phyloP scores from a whole-genome alignment of 2,888 invertebrate species.

The Eupithecia subfuscata region DNA sequence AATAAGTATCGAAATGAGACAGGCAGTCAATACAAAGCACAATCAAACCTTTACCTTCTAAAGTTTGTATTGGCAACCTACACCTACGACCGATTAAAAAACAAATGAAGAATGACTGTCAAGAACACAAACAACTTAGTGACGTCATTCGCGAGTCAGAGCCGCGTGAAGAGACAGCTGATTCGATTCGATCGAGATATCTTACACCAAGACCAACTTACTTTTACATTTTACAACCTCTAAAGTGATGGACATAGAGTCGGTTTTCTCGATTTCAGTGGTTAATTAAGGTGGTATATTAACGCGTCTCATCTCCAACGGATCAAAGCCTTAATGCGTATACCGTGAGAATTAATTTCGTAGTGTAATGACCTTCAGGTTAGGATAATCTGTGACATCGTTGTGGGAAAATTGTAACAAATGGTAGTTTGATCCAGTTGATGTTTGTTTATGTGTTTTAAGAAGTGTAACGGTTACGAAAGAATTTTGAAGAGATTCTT shows the following conservation, averaged over 20 bases:
- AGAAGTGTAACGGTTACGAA: conserved; percentile 21
- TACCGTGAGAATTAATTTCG: conserved; percentile 78
- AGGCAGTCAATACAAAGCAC: neutral
- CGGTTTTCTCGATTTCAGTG: conserved; percentile 30
- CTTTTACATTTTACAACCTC: conserved; percentile 33
- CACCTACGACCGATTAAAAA: conserved; percentile 1
- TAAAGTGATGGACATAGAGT: conserved; percentile 46
- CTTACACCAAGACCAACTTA: conserved; percentile 47
- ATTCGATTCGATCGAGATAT: conserved; percentile 68
- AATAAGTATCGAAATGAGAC: neutral
- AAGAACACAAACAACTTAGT: conserved; percentile 18
- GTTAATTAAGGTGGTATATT: conserved; percentile 49
- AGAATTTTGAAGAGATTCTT: conserved; percentile 17
- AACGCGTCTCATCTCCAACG: conserved; percentile 67
- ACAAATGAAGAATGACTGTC: neutral
- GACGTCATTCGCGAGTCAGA: conserved; percentile 59
- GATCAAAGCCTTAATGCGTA: conserved; percentile 70
- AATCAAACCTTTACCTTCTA: neutral
- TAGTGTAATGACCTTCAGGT: conserved; percentile 72
- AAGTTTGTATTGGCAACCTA: neutral
- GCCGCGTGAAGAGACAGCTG: conserved; percentile 78
- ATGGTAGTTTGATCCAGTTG: conserved; percentile 51
- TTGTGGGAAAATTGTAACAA: conserved; percentile 61
- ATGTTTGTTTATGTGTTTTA: conserved; percentile 47
- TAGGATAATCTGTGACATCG: conserved; percentile 65